phyloP scores from a whole-genome alignment of 2,888 invertebrate genomes.

The Graphium colonna region DNA sequence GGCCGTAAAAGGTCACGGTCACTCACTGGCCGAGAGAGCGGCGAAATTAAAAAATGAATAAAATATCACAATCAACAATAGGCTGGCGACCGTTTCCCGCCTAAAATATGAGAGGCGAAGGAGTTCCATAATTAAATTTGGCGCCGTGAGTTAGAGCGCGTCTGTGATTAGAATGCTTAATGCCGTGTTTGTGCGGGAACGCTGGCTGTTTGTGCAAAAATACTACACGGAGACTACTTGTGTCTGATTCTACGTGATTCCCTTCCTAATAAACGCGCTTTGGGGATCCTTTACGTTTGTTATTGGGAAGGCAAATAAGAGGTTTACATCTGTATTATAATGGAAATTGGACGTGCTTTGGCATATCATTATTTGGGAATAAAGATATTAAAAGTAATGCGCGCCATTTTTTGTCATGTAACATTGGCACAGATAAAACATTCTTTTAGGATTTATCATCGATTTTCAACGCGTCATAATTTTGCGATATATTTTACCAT shows the following conservation, averaged over 20 bases:
- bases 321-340: neutral
- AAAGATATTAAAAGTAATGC: neutral
- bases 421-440: neutral
- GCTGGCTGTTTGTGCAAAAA: slow-evolving; percentile 27
- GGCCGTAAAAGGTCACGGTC: too few species aligned
- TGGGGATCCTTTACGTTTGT: slow-evolving; percentile 4
- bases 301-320: neutral
- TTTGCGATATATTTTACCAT: too few species aligned
- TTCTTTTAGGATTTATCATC: neutral
- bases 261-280: slow-evolving; percentile 28
- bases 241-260: slow-evolving; percentile 35
- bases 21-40: neutral
- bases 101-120: slow-evolving; percentile 34
- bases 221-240: slow-evolving; percentile 28
- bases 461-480: too few species aligned
- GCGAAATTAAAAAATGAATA: slow-evolving; percentile 3
- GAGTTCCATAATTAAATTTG: slow-evolving; percentile 58
- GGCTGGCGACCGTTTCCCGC: slow-evolving; percentile 6
- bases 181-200: too few species aligned
- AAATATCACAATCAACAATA: slow-evolving; percentile 11
- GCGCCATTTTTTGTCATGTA: neutral
- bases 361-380: neutral
- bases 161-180: slow-evolving; percentile 62
- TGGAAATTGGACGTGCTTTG: neutral
- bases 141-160: slow-evolving; percentile 47